Evolutionary conservation across 1,140 invertebrate species (phyloP), one percentile per base, ranked within the genome.

Genomic region (Chironomus tepperi): DNA sequence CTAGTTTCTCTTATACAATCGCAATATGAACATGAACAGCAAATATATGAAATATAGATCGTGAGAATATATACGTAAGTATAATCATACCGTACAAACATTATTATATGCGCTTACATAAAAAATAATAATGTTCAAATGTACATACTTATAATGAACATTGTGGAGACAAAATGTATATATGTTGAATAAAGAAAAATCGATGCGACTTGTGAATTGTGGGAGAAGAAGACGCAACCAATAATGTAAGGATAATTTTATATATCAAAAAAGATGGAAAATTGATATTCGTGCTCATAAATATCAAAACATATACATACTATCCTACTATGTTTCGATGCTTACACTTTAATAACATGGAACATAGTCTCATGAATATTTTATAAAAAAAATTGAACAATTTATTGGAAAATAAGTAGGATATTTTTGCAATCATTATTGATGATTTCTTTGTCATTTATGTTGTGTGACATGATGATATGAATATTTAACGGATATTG

Each of bases 191-290:
- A 7, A n/a, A 57, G 47, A 57, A n/a, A n/a, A 57, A 57, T 10
- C 9, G 47, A 57, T 10, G n/a, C n/a, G 47, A 57, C n/a, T 1
- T 2, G 1, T n/a, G 47, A 57, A 57, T 57, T n/a, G n/a, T n/a
- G n/a, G n/a, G n/a, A 8, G 19, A 3, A 18, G 8, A 70, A 70
- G 18, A 70, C n/a, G 47, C 47, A 57, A 19, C 19, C 65, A 70
- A 70, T 70, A 70, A 70, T 70, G 65, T 70, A n/a, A 15, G 47
- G 47, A 57, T 70, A 70, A 70, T 19, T 70, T 70, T 19, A 19
- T 21, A 18, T 15, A 19, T n/a, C 65, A 70, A 18, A 16, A 67
- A 18, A 70, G n/a, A n/a, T n/a, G 18, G 65, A 70, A 70, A 70
- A 70, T 70, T 70, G 65, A 70, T 70, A 70, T 21, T 70, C 65